Base-by-base conservation (phyloP, 2,113 vertebrate genomes). In the Chrysemys picta region DNA sequence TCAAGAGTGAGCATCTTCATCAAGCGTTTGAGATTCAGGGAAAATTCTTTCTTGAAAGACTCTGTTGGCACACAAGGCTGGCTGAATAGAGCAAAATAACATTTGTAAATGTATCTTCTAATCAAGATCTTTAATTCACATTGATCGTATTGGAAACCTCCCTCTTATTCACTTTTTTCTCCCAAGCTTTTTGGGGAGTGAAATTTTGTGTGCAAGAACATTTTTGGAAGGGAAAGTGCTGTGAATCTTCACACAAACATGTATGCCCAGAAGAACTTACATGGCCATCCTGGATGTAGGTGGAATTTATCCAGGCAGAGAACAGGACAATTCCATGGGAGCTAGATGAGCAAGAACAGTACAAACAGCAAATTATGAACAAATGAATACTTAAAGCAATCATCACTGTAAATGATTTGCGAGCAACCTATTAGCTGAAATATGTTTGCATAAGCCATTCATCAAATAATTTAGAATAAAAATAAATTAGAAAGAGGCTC, bases 391-490 rank as follows among this genome's bases (percentile, higher is more conserved):
- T 84, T 25, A 85, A 91, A 94, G 7, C 56, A 86, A 8, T 24
- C 10, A 89, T 38, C 42, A 80, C 16, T 95, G 13, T 14, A 85
- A 93, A 62, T 3, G 50, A n/a, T 24, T 85, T 69, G 50, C 0
- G 5, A 54, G 3, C 1, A 87, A 45, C 49, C 2, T 52, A 35
- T 84, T 89, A 27, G 8, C 56, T 93, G 62, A 87, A 45, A 42
- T 52, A 52, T 45, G 47, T 24, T 76, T 86, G n/a, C 82, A 45
- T 62, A 56, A 19, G 4, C 2, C 35, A 84, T 89, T 16, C 50
- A 87, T 86, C n/a, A 89, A 95, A 52, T 52, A 38, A 69, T 56
- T 76, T 89, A 38, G 79, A 94, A 87, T 50, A 89, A 92, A 91
- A 1, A 0, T 57, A 79, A 35, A 65, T 54, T 81, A 93, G 3